A percentile compares a stretch with the other conserved stretches of the same genome.
Conservation (phyloP, 2,797 vertebrate genomes). For the Eospalax fontanierii region DNA sequence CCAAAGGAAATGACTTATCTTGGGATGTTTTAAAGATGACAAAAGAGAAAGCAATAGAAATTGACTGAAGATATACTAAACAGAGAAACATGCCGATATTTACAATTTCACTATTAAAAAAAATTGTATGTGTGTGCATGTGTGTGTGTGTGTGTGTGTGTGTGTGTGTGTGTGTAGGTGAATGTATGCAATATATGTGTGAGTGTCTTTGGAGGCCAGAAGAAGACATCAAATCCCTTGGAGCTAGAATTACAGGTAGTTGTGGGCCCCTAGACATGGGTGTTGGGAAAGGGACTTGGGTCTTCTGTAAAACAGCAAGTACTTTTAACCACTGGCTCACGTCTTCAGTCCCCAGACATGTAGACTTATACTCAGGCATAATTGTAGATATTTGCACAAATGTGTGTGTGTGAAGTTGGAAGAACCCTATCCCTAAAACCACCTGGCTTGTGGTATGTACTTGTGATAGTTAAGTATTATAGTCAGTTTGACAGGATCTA, state of each 20-base stretch:
- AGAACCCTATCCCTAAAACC: not conserved
- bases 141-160: not conserved
- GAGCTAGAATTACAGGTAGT: not conserved
- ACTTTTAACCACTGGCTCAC: not conserved
- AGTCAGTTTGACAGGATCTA: not conserved
- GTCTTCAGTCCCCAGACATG: not conserved
- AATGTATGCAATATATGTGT: not conserved
- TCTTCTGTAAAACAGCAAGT: not conserved
- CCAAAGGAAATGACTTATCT: not conserved
- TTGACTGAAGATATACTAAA: rapidly evolving
- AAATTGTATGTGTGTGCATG: not conserved
- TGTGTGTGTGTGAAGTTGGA: rapidly evolving
- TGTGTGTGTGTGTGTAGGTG: not conserved
- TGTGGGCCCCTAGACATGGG: not conserved
- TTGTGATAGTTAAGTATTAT: not conserved
- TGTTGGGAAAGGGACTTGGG: not conserved
- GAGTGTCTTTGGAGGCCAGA: not conserved
- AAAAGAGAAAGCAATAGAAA: not conserved
- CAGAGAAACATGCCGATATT: not conserved
- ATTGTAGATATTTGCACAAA: not conserved
- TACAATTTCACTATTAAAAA: not conserved
- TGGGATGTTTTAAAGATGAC: not conserved
- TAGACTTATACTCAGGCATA: not conserved
- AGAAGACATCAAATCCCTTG: not conserved
- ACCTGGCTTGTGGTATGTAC: rapidly evolving